Evolutionary conservation across 2,888 invertebrate species (phyloP).

Genomic region (Balanococcus diminutus): DNA sequence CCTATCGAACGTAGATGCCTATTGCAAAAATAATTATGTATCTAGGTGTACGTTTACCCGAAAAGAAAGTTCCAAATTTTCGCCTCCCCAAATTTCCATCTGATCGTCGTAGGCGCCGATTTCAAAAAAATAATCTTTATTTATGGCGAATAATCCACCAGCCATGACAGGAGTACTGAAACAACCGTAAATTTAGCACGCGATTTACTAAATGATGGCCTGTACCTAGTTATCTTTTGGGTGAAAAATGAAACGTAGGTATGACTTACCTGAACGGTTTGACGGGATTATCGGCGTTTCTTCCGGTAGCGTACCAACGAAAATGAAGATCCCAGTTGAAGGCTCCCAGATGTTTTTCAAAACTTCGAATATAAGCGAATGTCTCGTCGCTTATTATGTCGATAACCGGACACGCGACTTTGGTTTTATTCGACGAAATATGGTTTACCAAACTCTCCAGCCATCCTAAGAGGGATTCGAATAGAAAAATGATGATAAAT

Average conservation of each 20-base stretch:
- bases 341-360: conserved; percentile 96
- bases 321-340: conserved; percentile 98
- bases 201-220: background rate
- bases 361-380: conserved; percentile 91
- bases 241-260: background rate
- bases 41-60: conserved; percentile 65
- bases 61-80: conserved; percentile 96
- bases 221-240: background rate
- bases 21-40: too few relatives aligned
- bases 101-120: conserved; percentile 74
- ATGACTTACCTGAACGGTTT: conserved; percentile 65
- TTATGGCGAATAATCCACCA: conserved; percentile 90
- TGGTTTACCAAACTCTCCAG: conserved; percentile 75
- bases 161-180: conserved; percentile 87
- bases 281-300: conserved; percentile 60
- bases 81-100: conserved; percentile 95
- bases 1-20: too few relatives aligned
- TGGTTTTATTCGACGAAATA: conserved; percentile 68
- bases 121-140: conserved; percentile 83
- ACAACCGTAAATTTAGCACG: conserved; percentile 49
- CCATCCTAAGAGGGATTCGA: conserved; percentile 68
- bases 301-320: conserved; percentile 79
- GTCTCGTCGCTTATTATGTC: conserved; percentile 96
- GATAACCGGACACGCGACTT: conserved; percentile 82
- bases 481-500: too few relatives aligned